These are phyloP conservation scores for Hydrotaea cyrtoneurina DNA, from an alignment of 2,888 invertebrate species.

Conservation along the genomic window DNA sequence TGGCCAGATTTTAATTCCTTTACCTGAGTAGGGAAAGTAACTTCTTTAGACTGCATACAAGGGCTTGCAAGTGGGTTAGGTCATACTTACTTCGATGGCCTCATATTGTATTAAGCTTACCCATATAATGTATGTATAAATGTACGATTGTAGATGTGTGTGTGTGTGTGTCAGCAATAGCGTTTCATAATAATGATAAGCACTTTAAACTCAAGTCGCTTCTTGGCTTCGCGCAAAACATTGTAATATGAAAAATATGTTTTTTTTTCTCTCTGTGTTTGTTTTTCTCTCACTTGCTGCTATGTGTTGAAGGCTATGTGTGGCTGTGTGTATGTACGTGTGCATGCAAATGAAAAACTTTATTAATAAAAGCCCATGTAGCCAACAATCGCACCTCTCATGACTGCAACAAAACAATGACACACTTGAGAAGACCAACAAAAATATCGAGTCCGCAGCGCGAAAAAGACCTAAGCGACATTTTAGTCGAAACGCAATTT, in stretches of 20 bases:
- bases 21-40: too few species aligned
- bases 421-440: constrained; percentile 11
- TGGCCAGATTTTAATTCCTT: too few species aligned
- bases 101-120: not conserved
- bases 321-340: not conserved
- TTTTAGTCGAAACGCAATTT: too few species aligned
- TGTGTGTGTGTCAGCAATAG: too few species aligned
- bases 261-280: not conserved
- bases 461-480: too few species aligned
- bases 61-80: not conserved
- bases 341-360: constrained; percentile 5
- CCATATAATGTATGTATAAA: not conserved
- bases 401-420: not conserved
- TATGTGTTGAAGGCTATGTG: not conserved
- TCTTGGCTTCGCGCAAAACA: constrained; percentile 54
- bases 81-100: not conserved
- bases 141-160: not conserved
- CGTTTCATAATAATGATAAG: constrained; percentile 18
- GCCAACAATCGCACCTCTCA: not conserved
- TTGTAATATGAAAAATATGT: constrained; percentile 54
- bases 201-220: constrained; percentile 53
- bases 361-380: constrained; percentile 23
- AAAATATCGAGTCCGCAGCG: too few species aligned
- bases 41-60: not conserved
- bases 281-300: not conserved